phyloP scores from a whole-genome alignment of 2,113 vertebrate species.

The Silurus asotus region DNA sequence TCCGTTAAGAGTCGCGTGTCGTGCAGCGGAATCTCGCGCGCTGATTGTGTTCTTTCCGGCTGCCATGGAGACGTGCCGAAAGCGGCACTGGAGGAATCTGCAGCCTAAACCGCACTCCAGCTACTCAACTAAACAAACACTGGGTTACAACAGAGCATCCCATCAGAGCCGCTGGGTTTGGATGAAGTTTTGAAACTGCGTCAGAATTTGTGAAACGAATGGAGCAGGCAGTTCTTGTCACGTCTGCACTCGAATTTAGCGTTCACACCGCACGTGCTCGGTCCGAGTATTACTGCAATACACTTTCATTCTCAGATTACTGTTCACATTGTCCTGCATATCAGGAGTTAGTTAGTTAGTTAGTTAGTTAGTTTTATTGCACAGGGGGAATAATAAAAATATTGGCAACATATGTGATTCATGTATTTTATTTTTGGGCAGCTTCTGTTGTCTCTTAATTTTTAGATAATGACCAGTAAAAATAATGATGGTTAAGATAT shows the following conservation, averaged over 20 bases:
- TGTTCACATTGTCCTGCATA: not conserved
- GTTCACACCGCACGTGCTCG: not conserved
- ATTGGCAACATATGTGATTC: too few species aligned
- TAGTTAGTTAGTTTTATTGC: not conserved
- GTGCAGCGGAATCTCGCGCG: constrained; percentile 42
- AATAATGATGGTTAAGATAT: not conserved
- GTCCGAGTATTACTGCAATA: not conserved
- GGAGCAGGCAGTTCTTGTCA: not conserved
- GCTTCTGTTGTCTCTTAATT: too few species aligned
- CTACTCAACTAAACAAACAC: not conserved
- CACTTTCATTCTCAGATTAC: not conserved
- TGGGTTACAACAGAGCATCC: not conserved
- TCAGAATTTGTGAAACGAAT: not conserved
- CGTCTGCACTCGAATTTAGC: not conserved
- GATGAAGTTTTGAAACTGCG: too few species aligned
- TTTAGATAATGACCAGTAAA: not conserved
- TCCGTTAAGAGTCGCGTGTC: constrained; percentile 1
- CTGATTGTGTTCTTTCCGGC: constrained; percentile 54
- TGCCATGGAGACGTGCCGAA: constrained; percentile 62
- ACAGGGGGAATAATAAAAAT: not conserved
- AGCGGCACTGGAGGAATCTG: constrained; percentile 2
- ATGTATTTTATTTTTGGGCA: too few species aligned
- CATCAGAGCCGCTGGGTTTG: not conserved
- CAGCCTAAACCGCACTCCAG: not conserved
- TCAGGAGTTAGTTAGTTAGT: not conserved